Conservation (phyloP, 1,140 invertebrate species). For the Sarcophaga peregrina region DNA sequence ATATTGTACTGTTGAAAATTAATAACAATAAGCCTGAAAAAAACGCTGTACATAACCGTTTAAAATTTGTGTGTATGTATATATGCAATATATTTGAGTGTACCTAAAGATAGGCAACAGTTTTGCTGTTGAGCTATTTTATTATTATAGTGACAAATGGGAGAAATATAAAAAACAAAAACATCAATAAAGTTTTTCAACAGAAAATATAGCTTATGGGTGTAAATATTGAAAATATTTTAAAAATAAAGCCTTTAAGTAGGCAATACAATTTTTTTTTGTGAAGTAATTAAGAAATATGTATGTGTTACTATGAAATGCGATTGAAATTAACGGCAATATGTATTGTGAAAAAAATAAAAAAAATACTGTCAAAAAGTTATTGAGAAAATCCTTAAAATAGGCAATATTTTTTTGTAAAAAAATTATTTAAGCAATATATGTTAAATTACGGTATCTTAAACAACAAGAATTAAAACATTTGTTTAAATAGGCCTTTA, state of each 20-base stretch:
- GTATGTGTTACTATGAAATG: too few relatives aligned
- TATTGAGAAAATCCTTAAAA: background rate
- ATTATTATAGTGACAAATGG: background rate
- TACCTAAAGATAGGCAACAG: slow-evolving; percentile 7
- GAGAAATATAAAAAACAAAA: background rate
- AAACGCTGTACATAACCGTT: background rate
- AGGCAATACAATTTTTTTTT: too few relatives aligned
- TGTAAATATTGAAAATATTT: too few relatives aligned
- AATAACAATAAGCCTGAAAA: background rate
- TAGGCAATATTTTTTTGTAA: background rate
- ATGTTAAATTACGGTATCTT: too few relatives aligned
- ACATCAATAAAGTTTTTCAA: background rate
- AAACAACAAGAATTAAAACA: too few relatives aligned
- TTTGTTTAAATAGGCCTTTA: too few relatives aligned
- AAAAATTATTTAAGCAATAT: too few relatives aligned
- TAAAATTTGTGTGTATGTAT: background rate
- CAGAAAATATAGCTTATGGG: background rate
- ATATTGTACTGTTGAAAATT: too few relatives aligned
- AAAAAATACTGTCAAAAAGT: background rate
- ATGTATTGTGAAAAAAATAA: too few relatives aligned
- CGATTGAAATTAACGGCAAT: too few relatives aligned
- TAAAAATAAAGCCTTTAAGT: too few relatives aligned
- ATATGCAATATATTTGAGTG: background rate
- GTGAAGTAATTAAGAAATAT: too few relatives aligned
- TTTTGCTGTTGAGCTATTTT: background rate